Percentiles rank a stretch among this genome's conserved stretches.
Conservation (phyloP, 1,140 invertebrate genomes). For the Drosophila prosaltans region DNA sequence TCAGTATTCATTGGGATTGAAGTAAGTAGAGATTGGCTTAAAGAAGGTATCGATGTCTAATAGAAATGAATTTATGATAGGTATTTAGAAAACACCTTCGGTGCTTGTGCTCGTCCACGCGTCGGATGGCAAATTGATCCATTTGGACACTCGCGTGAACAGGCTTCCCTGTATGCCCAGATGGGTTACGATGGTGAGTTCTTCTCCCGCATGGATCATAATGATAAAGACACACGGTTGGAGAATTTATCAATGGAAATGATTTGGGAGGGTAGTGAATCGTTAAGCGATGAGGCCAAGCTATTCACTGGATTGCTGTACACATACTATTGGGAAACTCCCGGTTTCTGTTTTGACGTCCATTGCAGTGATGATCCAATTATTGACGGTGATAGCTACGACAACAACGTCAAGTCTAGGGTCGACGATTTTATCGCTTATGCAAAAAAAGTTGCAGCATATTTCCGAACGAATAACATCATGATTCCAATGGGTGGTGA, state of each 20-base stretch:
- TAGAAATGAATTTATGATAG: slow-evolving; percentile 4
- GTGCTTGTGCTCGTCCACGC: slow-evolving; percentile 90
- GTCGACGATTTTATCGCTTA: slow-evolving; percentile 86
- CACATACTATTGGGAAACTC: slow-evolving; percentile 92
- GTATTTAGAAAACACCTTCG: slow-evolving; percentile 91
- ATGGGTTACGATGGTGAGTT: slow-evolving; percentile 95
- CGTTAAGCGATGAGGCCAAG: slow-evolving; percentile 85
- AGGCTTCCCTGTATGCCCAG: slow-evolving; percentile 92
- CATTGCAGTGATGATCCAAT: slow-evolving; percentile 93
- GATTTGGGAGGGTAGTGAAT: slow-evolving; percentile 86
- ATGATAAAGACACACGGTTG: slow-evolving; percentile 89
- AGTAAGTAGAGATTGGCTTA: slow-evolving; percentile 83
- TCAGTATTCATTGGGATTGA: slow-evolving; percentile 92
- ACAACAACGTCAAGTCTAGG: slow-evolving; percentile 88
- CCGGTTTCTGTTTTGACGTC: slow-evolving; percentile 95
- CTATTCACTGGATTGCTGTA: slow-evolving; percentile 90
- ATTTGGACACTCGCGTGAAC: slow-evolving; percentile 95
- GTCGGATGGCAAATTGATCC: slow-evolving; percentile 97
- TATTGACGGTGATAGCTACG: slow-evolving; percentile 88
- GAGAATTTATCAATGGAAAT: slow-evolving; percentile 84
- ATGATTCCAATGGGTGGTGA: slow-evolving; percentile 97
- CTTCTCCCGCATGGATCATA: slow-evolving; percentile 94
- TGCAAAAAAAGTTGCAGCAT: slow-evolving; percentile 83
- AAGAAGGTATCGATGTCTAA: background rate
- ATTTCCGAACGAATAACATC: slow-evolving; percentile 89